phyloP scores from a whole-genome alignment of 30 jellyfish, hydroid and myxozoan genomes.

The Aurelia sp. region DNA sequence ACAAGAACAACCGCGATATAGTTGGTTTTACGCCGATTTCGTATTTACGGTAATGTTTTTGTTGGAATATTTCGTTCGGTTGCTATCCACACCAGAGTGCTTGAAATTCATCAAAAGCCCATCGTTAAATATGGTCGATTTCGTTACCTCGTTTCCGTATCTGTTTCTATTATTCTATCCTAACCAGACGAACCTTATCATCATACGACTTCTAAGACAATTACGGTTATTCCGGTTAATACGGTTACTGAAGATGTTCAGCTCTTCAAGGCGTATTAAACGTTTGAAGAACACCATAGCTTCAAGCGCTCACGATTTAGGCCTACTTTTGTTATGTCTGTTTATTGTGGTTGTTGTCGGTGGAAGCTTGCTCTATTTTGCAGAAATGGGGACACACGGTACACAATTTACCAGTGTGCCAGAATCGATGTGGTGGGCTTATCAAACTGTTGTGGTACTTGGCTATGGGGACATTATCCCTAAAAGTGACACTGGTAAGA shows the following conservation, averaged over 20 bases:
- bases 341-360: constrained; percentile 71
- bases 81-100: constrained; percentile 43
- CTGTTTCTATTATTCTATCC: constrained; percentile 8
- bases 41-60: constrained; percentile 39
- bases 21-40: constrained; percentile 59
- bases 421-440: constrained; percentile 88
- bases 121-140: constrained; percentile 53
- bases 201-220: constrained; percentile 37
- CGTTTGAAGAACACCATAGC: constrained; percentile 47
- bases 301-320: constrained; percentile 70
- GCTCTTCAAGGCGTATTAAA: constrained; percentile 66
- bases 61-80: constrained; percentile 50
- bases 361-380: constrained; percentile 68
- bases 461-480: constrained; percentile 89
- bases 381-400: constrained; percentile 43
- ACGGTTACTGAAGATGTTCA: constrained; percentile 55
- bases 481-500: constrained; percentile 63
- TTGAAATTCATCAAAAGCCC: constrained; percentile 34
- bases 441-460: constrained; percentile 83
- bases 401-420: constrained; percentile 81
- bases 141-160: constrained; percentile 64
- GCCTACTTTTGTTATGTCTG: constrained; percentile 63
- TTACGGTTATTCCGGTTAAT: constrained; percentile 58
- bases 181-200: neutral
- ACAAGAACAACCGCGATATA: constrained; percentile 15